Evolutionary conservation across 2,888 invertebrate genomes (phyloP).

Genomic region (Tetragonisca angustula): DNA sequence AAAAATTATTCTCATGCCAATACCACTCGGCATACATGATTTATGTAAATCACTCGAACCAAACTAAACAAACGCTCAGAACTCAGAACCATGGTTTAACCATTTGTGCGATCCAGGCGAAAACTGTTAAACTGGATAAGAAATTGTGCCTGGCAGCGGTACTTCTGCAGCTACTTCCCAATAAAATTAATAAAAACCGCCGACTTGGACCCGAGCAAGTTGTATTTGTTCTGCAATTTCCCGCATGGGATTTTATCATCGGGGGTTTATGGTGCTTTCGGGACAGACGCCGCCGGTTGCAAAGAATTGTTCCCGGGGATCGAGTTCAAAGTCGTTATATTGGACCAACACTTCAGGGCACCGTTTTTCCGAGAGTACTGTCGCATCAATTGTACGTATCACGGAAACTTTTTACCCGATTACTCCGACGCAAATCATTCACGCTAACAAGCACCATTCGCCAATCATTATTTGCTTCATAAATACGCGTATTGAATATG

Average conservation of each 20-base stretch:
- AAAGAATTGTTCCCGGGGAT: conserved; percentile 87
- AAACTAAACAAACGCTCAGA: no score
- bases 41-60: no score
- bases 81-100: no score
- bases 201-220: conserved; percentile 91
- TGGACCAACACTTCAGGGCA: conserved; percentile 90
- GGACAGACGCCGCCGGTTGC: conserved; percentile 87
- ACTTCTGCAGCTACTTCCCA: conserved; percentile 91
- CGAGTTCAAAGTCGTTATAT: conserved; percentile 87
- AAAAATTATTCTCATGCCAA: no score
- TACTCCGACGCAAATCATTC: no score
- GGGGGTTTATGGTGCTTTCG: conserved; percentile 92
- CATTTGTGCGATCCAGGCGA: not conserved
- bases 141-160: not conserved
- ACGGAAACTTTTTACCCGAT: not conserved
- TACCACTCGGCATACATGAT: no score
- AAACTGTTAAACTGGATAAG: not conserved
- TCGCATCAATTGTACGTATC: conserved; percentile 85
- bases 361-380: conserved; percentile 90
- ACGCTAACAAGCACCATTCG: no score
- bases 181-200: conserved; percentile 92
- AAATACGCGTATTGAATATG: no score
- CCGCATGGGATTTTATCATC: conserved; percentile 96
- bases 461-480: no score
- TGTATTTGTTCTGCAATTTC: conserved; percentile 94